Base-by-base conservation (phyloP, 2,888 invertebrate species). In the Agapetus fuscipes region DNA sequence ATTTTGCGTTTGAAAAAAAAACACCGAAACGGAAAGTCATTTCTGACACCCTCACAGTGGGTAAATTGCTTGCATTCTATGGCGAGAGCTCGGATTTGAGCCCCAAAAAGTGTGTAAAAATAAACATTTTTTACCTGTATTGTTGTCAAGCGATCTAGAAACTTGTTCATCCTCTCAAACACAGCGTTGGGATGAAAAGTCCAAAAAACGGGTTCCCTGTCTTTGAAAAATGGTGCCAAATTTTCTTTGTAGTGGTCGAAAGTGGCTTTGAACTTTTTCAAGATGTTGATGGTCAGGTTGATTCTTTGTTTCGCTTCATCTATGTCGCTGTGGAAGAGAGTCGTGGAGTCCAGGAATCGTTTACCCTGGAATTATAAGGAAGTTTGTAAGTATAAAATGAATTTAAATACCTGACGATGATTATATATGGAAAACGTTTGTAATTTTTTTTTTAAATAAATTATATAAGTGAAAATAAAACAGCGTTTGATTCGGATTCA, bases 301-400 rank as follows among this genome's bases (percentile, higher is more conserved):
- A 94, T 83, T 45, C 90, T 76, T 58, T 81, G 84, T 58, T 87
- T 80, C 1, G 90, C 88, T 67, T 95, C 95, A 56, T 93, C 93
- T 28, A 93, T 85, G 52, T 95, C 95, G 50, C 90, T 90, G 58
- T 94, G 94, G 57, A 96, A 95, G 43, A 95, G 76, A 1, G 94
- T 88, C 3, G 83, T 78, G 1, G 94, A 90, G 56, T 94, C 94
- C 50, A 95, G 70, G 61, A 84, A 95, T 53, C 80, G 78, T 54
- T 86, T 83, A 0, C 89, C 90, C 86, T 89, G 54, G 39, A 67
- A 73, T 46, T 37, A 44, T 49, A 43, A 46, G 49, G 31, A 14
- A 30, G n/a, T n/a, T n/a, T n/a, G n/a, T n/a, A n/a, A n/a, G n/a
- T n/a, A n/a, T n/a, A n/a, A n/a, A n/a, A n/a, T n/a, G n/a, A n/a